phyloP scores from a whole-genome alignment of 2,113 vertebrate genomes.

The Upupa epops region DNA sequence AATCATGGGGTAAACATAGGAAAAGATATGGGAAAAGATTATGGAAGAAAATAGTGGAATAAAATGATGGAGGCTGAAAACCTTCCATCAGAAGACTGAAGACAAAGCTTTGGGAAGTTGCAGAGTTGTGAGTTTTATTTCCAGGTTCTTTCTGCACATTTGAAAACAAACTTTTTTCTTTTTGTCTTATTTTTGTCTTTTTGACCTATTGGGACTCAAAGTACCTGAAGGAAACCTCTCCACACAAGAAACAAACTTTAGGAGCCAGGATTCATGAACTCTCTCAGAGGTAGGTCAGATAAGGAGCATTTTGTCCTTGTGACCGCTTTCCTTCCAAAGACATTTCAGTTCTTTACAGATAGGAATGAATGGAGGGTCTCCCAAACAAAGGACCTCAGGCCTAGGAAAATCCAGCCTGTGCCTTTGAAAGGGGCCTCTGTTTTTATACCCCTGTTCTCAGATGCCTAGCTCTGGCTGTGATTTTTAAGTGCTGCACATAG shows the following conservation, averaged over 20 bases:
- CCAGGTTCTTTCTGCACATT: neutral
- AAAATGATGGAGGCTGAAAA: neutral
- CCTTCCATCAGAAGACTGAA: neutral
- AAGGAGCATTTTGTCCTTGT: neutral
- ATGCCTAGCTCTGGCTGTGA: neutral
- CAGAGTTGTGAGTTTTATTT: neutral
- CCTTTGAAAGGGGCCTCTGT: constrained; percentile 26
- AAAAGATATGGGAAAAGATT: neutral
- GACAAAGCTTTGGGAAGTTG: neutral
- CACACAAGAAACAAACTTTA: constrained; percentile 58
- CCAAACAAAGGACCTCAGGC: neutral
- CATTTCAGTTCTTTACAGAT: neutral
- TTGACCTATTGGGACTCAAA: constrained; percentile 66
- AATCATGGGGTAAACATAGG: too few species aligned
- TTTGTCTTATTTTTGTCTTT: neutral
- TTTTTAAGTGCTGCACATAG: neutral
- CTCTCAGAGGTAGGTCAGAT: constrained; percentile 77
- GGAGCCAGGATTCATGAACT: constrained; percentile 61
- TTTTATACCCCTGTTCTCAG: neutral
- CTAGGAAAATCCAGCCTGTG: neutral
- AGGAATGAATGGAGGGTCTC: neutral
- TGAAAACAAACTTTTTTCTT: neutral
- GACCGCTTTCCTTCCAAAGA: neutral
- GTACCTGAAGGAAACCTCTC: constrained; percentile 52
- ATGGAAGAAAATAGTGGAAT: neutral